Evolutionary conservation across 2,113 vertebrate species (phyloP).

Genomic region (Colaptes auratus): DNA sequence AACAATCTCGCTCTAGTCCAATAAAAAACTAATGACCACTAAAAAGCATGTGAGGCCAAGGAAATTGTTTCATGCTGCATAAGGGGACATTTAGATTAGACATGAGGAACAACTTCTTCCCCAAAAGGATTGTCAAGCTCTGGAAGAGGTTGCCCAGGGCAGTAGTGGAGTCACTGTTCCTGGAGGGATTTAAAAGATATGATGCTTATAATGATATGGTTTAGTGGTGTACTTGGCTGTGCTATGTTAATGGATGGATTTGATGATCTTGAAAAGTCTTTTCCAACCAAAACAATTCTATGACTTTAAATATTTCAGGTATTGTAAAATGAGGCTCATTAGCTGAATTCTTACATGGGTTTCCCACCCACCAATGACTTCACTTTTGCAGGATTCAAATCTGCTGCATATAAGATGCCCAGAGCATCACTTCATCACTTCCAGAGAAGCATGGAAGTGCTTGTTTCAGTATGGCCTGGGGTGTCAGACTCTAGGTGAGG

Average conservation of each 20-base stretch:
- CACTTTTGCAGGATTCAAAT: not conserved
- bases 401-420: not conserved
- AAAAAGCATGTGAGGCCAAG: not conserved
- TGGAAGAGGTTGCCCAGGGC: no score
- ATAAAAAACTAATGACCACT: not conserved
- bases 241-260: not conserved
- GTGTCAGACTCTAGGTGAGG: not conserved
- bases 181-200: no score
- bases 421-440: not conserved
- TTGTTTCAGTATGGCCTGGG: fast-evolving
- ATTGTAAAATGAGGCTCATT: not conserved
- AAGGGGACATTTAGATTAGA: no score
- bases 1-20: not conserved
- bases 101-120: no score
- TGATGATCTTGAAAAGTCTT: not conserved
- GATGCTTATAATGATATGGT: not conserved
- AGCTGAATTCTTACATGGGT: not conserved
- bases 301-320: not conserved
- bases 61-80: not conserved
- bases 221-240: not conserved
- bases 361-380: not conserved
- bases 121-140: no score
- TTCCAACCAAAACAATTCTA: not conserved
- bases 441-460: not conserved
- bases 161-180: no score